Percentiles rank a stretch among this genome's conserved stretches.
phyloP scores from a whole-genome alignment of 1,140 invertebrate genomes.

The Paramacrobiotus metropolitanus region DNA sequence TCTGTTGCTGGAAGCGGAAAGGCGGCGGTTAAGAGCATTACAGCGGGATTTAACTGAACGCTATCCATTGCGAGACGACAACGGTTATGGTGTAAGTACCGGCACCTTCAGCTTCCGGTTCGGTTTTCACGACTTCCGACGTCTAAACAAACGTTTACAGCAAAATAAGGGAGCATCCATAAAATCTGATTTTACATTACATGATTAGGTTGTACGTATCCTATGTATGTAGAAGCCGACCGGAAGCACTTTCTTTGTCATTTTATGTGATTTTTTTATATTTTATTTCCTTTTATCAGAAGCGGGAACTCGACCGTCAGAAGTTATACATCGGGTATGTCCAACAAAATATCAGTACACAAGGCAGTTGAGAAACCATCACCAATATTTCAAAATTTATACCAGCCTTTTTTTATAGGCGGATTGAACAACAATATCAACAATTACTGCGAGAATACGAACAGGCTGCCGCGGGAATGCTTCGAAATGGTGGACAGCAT shows the following conservation, averaged over 20 bases:
- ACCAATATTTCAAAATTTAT: no score
- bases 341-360: no score
- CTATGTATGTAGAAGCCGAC: neutral
- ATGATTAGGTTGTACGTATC: no score
- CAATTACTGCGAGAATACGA: conserved; percentile 43
- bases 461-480: conserved; percentile 37
- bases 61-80: conserved; percentile 14
- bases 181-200: no score
- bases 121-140: no score
- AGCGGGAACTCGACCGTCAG: conserved; percentile 39
- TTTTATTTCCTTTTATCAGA: conserved; percentile 13
- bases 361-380: no score
- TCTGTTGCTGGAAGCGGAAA: conserved; percentile 37
- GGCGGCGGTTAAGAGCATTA: conserved; percentile 36
- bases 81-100: conserved; percentile 21
- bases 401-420: conserved; percentile 30
- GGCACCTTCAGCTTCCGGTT: conserved; percentile 35
- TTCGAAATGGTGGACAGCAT: conserved; percentile 19
- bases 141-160: no score
- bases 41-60: conserved; percentile 38
- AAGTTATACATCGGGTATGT: conserved; percentile 25
- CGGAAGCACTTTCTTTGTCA: neutral
- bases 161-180: no score
- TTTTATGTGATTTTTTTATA: neutral
- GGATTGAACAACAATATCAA: conserved; percentile 43